Conservation (phyloP, 2,113 vertebrate species). For the Tragelaphus imberbis region DNA sequence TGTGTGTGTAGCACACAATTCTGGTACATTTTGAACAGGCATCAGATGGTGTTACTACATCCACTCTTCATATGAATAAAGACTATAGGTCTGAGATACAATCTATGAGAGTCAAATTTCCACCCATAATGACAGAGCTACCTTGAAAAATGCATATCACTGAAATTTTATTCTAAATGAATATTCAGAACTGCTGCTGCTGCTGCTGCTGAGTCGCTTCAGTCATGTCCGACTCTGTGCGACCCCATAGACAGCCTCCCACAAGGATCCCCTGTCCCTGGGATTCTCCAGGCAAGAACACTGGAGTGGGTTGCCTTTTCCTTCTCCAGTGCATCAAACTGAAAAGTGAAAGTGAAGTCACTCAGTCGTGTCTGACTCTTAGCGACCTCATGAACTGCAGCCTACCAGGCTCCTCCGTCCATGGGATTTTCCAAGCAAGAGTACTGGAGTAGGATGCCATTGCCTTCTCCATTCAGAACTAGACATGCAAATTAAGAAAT, state of each 20-base stretch:
- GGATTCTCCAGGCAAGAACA: no score
- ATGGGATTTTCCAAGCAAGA: no score
- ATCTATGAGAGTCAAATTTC: not conserved
- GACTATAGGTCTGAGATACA: not conserved
- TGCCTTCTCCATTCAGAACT: no score
- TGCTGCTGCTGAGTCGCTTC: no score
- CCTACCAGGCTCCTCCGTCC: no score
- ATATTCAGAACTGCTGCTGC: not conserved
- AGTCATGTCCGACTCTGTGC: fast-evolving
- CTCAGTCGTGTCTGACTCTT: fast-evolving
- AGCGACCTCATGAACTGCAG: no score
- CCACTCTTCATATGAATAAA: not conserved
- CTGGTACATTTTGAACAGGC: not conserved
- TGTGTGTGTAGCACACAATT: not conserved
- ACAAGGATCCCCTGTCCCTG: no score
- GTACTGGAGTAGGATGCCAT: no score
- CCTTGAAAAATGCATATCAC: not conserved
- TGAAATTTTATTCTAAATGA: not conserved
- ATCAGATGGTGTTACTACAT: not conserved
- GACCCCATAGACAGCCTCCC: no score
- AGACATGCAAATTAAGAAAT: not conserved
- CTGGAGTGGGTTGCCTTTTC: no score
- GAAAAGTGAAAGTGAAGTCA: no score
- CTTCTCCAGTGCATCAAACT: no score
- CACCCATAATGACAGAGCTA: not conserved